These are phyloP conservation scores for Montipora foliosa DNA, from an alignment of 64 coral and sea anemone species.

Conservation along the genomic window DNA sequence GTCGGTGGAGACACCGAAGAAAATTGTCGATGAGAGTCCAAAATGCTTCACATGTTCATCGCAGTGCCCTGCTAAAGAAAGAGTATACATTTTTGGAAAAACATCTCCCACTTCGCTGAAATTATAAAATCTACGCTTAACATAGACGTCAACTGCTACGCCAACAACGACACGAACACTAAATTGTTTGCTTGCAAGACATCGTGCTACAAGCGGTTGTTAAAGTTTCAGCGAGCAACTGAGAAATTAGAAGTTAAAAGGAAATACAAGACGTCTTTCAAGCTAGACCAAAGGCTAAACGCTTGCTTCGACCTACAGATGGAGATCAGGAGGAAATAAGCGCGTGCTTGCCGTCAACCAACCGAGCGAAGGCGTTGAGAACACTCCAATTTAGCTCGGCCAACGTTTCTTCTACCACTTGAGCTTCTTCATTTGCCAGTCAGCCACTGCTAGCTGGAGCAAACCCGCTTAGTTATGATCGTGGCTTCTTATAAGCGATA, in stretches of 20 bases:
- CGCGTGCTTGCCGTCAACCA: background rate
- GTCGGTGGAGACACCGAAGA: conserved; percentile 13
- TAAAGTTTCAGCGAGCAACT: conserved; percentile 19
- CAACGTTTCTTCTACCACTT: background rate
- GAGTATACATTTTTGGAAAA: conserved; percentile 31
- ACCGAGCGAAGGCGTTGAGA: background rate
- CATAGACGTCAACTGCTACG: conserved; percentile 34
- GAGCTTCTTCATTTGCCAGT: conserved; percentile 11
- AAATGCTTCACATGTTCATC: conserved; percentile 17
- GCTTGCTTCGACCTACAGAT: conserved; percentile 9
- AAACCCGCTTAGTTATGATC: background rate
- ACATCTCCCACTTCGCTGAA: background rate
- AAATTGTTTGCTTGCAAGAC: conserved; percentile 39
- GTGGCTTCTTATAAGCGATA: background rate
- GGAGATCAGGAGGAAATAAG: conserved; percentile 19
- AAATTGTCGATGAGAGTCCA: too few species aligned
- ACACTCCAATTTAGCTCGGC: conserved; percentile 4
- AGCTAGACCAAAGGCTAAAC: conserved; percentile 7
- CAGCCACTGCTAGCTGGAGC: conserved; percentile 2
- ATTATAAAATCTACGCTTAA: conserved; percentile 26
- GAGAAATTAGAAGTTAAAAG: conserved; percentile 10
- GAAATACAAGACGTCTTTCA: conserved; percentile 3
- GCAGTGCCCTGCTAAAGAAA: background rate
- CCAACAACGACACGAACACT: background rate
- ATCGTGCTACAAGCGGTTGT: conserved; percentile 13